Base-by-base conservation (phyloP, 1,140 invertebrate genomes). In the Samia ricini region DNA sequence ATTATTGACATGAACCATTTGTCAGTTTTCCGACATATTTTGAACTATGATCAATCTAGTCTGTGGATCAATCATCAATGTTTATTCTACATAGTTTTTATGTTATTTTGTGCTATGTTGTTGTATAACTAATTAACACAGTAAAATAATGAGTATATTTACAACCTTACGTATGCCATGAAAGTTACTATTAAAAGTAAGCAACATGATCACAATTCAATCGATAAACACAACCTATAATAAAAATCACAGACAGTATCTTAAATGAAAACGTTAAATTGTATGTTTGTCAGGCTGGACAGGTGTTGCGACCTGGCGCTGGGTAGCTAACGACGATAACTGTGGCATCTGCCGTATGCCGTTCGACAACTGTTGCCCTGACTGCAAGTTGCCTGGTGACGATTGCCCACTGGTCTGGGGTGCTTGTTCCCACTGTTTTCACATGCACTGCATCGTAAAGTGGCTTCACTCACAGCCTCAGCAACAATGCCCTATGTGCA, bases 401-500 rank as follows among this genome's bases (percentile, higher is more conserved):
- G 98, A 99, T 89, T 99, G 98, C 90, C 98, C 99, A 18, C 91
- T 99, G 82, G 98, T 99, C 66, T 99, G 98, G 98, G 98, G 99
- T 65, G 95, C 98, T 77, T 99, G 99, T 90, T 98, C 97, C 1
- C 99, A 99, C 92, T 99, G 98, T 91, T 99, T 99, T 89, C 99
- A 99, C 86, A 99, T 99, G 86, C 99, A 99, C 90, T 99, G 99
- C 89, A 99, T 99, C 79, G 97, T 99, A 89, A 99, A 99, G 93
- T 99, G 99, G 99, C 92, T 99, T 42, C 97, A 99, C 80, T 97
- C 98, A 18, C 98, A 99, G 91, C 96, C 98, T 83, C 96, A 97
- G 86, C 97, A 99, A 81, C 95, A 97, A 82, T 99, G 99, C 86
- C 99, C 99, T 66, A 99, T 99, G 98, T 99, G 99, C 91, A 93